A percentile compares a stretch with the other conserved stretches of the same genome.
Evolutionary conservation across 1,140 invertebrate species (phyloP).

Genomic region (Mycetomoellerius zeteki): DNA sequence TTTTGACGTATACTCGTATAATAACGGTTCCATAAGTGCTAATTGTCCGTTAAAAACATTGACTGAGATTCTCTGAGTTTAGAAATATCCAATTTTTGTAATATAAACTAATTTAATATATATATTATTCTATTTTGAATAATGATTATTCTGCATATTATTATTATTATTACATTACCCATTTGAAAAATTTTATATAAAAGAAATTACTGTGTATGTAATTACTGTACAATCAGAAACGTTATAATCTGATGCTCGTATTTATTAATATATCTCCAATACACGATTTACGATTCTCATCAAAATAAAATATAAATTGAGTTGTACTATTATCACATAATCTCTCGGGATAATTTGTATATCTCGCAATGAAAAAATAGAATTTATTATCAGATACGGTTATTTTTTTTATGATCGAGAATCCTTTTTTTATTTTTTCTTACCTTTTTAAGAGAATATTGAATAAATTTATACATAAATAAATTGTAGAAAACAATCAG

Average conservation of each 20-base stretch:
- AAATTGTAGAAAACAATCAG: no score
- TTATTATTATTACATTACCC: neutral
- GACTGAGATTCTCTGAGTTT: neutral
- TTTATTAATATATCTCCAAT: no score
- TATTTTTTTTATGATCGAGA: no score
- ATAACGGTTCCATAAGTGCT: neutral
- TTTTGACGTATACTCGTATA: slow-evolving; percentile 3
- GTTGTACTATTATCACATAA: neutral
- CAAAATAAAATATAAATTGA: neutral
- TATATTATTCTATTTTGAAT: neutral
- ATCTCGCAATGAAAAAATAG: neutral
- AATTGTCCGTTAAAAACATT: neutral
- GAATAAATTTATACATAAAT: no score
- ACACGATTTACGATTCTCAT: neutral
- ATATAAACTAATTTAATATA: neutral
- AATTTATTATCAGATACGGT: no score
- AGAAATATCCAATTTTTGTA: neutral
- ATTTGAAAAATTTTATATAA: neutral
- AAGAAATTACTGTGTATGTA: neutral
- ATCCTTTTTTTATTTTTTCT: no score
- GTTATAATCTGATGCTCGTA: no score
- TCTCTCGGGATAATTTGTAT: neutral
- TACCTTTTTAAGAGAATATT: no score
- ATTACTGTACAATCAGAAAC: neutral
- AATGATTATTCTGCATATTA: neutral